Percentiles rank a stretch among this genome's conserved stretches.
Conservation (phyloP, 1,140 invertebrate species). For the Probaryconus sp. region DNA sequence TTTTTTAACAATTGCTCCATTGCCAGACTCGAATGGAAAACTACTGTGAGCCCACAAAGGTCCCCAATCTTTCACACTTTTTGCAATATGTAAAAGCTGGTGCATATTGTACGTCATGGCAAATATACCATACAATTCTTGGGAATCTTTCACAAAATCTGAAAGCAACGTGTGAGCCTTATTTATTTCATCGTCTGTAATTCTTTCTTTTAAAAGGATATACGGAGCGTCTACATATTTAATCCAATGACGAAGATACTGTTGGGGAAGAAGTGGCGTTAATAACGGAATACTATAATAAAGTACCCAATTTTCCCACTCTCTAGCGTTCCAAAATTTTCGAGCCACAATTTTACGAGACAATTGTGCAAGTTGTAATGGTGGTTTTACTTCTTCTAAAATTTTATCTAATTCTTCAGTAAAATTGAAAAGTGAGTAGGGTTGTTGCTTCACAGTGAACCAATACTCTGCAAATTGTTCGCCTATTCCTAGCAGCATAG, state of each 20-base stretch:
- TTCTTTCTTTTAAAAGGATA: no score
- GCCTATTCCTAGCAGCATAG: constrained; percentile 1
- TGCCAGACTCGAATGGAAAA: constrained; percentile 23
- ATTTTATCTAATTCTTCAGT: no score
- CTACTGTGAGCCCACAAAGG: constrained; percentile 11
- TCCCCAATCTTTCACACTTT: constrained; percentile 20
- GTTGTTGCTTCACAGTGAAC: background rate
- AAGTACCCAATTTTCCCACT: no score
- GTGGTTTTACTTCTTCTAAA: constrained; percentile 4
- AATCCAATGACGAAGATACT: constrained; percentile 11
- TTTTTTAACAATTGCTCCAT: constrained; percentile 12
- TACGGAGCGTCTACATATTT: no score
- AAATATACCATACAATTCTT: no score
- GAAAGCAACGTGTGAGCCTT: no score
- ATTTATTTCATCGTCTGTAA: no score
- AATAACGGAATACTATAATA: constrained; percentile 16
- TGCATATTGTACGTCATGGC: constrained; percentile 35
- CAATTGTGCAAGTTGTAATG: constrained; percentile 13
- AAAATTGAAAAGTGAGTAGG: no score
- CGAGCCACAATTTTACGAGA: constrained; percentile 6
- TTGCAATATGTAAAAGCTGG: constrained; percentile 11
- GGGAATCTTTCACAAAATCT: no score
- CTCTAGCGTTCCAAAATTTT: constrained; percentile 19
- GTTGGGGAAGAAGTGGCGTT: background rate
- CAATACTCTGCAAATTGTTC: constrained; percentile 2